Conservation (phyloP, 2,797 vertebrate genomes). For the Onychomys torridus region DNA sequence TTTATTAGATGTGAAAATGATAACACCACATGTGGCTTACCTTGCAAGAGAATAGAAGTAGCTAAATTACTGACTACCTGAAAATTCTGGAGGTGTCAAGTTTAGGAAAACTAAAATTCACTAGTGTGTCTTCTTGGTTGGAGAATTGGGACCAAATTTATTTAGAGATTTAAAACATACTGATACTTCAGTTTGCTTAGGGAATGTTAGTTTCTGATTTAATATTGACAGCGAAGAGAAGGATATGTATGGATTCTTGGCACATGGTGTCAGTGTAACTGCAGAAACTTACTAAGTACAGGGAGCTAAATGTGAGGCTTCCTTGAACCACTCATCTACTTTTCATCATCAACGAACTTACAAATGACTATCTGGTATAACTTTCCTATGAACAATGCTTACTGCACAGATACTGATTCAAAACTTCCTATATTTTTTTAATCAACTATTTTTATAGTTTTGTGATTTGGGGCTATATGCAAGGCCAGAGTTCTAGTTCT, state of each 20-base stretch:
- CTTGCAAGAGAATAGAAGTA: not conserved
- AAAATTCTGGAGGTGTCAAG: not conserved
- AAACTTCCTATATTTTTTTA: not conserved
- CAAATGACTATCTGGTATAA: not conserved
- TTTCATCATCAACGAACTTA: slow-evolving; percentile 13
- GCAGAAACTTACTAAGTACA: not conserved
- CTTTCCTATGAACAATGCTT: slow-evolving; percentile 16
- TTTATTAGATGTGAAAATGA: slow-evolving; percentile 22
- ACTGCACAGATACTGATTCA: not conserved
- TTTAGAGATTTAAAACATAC: not conserved
- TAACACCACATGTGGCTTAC: not conserved
- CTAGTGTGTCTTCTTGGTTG: not conserved
- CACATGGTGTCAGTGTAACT: slow-evolving; percentile 41
- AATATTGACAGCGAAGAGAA: not conserved
- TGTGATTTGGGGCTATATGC: no score
- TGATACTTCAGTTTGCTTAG: not conserved
- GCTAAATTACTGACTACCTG: not conserved
- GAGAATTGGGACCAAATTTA: not conserved
- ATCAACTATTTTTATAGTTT: not conserved
- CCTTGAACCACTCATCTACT: not conserved
- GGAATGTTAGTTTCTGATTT: slow-evolving; percentile 28
- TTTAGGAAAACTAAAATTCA: not conserved
- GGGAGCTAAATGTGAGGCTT: not conserved
- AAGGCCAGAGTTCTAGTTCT: not conserved
- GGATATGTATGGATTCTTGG: not conserved